Conservation (phyloP, 2,797 vertebrate species). For the Lacerta agilis region DNA sequence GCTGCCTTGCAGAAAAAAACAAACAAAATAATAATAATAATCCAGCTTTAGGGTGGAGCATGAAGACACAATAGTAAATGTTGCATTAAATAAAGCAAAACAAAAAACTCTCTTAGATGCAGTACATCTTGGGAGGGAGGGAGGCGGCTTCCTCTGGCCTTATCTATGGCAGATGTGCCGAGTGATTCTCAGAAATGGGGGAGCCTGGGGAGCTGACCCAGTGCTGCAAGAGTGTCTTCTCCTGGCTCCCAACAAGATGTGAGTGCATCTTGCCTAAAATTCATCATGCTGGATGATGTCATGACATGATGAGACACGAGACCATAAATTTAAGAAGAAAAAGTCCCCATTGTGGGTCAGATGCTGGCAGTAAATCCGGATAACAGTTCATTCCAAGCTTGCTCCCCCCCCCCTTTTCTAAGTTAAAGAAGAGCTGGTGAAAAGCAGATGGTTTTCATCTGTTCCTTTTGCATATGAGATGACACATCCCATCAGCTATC, state of each 20-base stretch:
- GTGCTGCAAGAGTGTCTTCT: not conserved
- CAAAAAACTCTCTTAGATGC: constrained; percentile 10
- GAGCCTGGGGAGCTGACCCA: constrained; percentile 37
- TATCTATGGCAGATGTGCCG: not conserved
- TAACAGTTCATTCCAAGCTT: constrained; percentile 66
- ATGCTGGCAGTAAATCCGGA: constrained; percentile 74
- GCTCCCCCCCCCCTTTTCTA: constrained; percentile 47
- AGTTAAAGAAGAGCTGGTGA: constrained; percentile 66
- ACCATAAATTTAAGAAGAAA: constrained; percentile 61
- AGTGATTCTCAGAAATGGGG: constrained; percentile 49
- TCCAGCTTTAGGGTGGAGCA: constrained; percentile 42
- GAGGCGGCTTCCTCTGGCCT: constrained; percentile 13
- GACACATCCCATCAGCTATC: constrained; percentile 68
- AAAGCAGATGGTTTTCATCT: constrained; percentile 73
- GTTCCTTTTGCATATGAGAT: constrained; percentile 52
- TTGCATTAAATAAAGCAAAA: not conserved
- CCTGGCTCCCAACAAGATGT: constrained; percentile 40
- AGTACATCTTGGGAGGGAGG: not conserved
- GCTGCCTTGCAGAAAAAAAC: constrained; percentile 14
- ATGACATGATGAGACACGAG: constrained; percentile 61
- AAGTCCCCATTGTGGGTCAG: constrained; percentile 70
- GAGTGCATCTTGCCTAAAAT: constrained; percentile 54
- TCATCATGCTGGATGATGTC: constrained; percentile 67
- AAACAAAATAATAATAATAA: constrained; percentile 33
- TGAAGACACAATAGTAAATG: constrained; percentile 19